A percentile compares a stretch with the other conserved stretches of the same genome.
phyloP scores from a whole-genome alignment of 2,888 invertebrate genomes.

The Cerastoderma edule region DNA sequence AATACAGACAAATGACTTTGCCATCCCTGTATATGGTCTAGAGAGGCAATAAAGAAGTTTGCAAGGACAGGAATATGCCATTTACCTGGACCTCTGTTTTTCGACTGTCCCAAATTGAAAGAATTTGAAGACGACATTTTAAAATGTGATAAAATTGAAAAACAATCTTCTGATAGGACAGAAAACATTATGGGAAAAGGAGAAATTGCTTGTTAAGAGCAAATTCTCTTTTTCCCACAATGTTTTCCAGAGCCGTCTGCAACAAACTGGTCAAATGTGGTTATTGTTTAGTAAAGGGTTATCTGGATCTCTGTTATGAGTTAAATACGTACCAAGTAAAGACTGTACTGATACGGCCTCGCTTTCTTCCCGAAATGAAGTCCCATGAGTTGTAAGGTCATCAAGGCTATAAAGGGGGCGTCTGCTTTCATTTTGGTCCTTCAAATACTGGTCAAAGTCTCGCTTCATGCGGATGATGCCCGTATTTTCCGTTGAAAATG shows the following conservation, averaged over 20 bases:
- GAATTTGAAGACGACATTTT: too few relatives aligned
- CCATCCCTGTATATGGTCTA: too few relatives aligned
- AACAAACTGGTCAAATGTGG: not conserved
- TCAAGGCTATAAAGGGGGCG: conserved; percentile 50
- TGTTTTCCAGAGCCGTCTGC: not conserved
- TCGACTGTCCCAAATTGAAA: too few relatives aligned
- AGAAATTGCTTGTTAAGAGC: too few relatives aligned
- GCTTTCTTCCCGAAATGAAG: conserved; percentile 29
- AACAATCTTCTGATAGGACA: too few relatives aligned
- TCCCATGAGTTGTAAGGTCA: conserved; percentile 30
- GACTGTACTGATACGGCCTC: conserved; percentile 57
- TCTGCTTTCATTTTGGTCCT: conserved; percentile 51
- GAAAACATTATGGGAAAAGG: conserved; percentile 1
- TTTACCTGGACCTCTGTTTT: too few relatives aligned
- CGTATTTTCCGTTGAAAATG: conserved; percentile 67
- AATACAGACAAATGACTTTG: too few relatives aligned
- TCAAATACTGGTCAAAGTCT: conserved; percentile 73
- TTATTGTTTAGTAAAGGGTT: not conserved
- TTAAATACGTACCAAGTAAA: conserved; percentile 49
- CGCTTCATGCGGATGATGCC: conserved; percentile 74
- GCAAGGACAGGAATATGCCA: too few relatives aligned
- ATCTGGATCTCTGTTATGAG: not conserved
- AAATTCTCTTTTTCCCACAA: conserved; percentile 1
- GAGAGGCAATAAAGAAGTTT: too few relatives aligned
- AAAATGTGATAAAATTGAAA: too few relatives aligned